Base-by-base conservation (phyloP, 2,797 vertebrate species). In the Salmo trutta region DNA sequence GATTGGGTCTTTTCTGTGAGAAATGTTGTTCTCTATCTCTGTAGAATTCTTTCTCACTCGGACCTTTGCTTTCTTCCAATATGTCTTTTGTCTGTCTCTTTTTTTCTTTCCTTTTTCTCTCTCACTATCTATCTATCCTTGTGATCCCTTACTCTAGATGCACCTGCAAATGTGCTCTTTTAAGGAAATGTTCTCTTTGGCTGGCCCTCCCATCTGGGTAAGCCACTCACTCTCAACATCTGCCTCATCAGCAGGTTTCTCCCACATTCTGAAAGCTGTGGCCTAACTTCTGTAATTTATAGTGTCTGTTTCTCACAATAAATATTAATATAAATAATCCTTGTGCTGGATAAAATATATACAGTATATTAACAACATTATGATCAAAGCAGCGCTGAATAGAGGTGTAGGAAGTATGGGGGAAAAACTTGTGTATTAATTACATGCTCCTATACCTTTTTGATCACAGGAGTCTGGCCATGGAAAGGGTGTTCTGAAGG, bases 261-360 rank as follows among this genome's bases (percentile, higher is more conserved):
- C 4, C 24, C 33, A 24, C 41, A 67, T 54, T 73, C 51, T 68
- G 69, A 73, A 76, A 70, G 71, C 70, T 77, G 65, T 74, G 79
- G 79, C 33, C 54, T 81, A 70, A 51, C 36, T 7, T 36, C 47
- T 8, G 17, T 70, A 53, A 80, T 76, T 73, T 80, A 77, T 74
- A 54, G 75, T 62, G 19, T 70, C 52, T 80, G 21, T 74, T 77
- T 77, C 77, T 77, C 47, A 36, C 33, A 24, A 71, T 74, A 77
- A 81, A 74, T 74, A 80, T 64, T 53, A 69, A 70, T 62, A 81
- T 74, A 70, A 70, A 77, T 81, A 77, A 73, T 64, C 33, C 53
- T 16, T 24, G 64, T 66, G 4, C n/a, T 41, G 36, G 31, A 51
- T 75, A 5, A 65, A 51, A 10, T 75, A 75, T 36, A 36, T 36